A percentile compares a stretch with the other conserved stretches of the same genome.
These are phyloP conservation scores for Ptilonorhynchus violaceus DNA, from an alignment of 2,113 vertebrate species.

Conservation along the genomic window DNA sequence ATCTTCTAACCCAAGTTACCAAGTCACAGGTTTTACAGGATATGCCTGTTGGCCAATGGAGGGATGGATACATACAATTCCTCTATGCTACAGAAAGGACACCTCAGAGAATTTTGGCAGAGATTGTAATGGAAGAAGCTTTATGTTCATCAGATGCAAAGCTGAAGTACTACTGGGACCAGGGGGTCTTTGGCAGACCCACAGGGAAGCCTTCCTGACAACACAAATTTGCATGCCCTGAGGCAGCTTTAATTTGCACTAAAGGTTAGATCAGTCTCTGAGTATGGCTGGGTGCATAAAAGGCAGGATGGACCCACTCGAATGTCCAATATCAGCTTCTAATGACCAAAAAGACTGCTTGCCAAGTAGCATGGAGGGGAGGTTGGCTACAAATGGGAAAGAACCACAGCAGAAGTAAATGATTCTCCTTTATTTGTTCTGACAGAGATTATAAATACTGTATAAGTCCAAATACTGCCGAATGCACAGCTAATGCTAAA, in stretches of 20 bases:
- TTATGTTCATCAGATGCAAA: neutral
- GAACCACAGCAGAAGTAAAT: neutral
- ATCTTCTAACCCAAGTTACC: neutral
- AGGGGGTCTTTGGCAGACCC: neutral
- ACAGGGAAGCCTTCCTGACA: neutral
- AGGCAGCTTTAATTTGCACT: neutral
- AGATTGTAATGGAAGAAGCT: neutral
- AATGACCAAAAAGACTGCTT: neutral
- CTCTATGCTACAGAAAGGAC: neutral
- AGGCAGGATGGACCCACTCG: neutral
- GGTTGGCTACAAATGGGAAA: neutral
- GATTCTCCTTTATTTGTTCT: neutral
- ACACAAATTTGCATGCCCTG: neutral
- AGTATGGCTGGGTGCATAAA: neutral
- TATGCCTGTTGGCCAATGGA: neutral
- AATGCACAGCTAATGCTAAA: neutral
- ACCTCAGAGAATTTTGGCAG: neutral
- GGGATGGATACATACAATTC: accelerated
- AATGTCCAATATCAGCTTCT: neutral
- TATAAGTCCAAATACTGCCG: neutral
- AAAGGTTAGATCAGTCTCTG: neutral
- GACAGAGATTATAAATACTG: neutral
- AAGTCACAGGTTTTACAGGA: neutral
- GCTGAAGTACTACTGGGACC: neutral
- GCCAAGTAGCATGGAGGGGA: neutral